Evolutionary conservation across 2,888 invertebrate species (phyloP).

Genomic region (Selenia dentaria): DNA sequence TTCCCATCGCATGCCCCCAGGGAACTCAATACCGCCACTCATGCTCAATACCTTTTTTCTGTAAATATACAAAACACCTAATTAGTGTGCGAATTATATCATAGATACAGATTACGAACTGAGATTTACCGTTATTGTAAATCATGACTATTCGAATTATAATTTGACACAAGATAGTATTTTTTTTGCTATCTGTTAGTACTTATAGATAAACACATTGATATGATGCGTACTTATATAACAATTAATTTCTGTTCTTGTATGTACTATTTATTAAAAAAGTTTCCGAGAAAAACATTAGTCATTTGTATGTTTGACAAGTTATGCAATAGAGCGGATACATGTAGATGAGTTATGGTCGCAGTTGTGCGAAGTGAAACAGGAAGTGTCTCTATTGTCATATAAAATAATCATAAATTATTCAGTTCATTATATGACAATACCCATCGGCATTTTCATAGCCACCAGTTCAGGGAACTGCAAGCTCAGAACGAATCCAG

Average conservation of each 20-base stretch:
- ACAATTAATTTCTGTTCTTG: no score
- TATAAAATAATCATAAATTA: slow-evolving; percentile 10
- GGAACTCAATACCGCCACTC: slow-evolving; percentile 92
- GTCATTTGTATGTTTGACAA: slow-evolving; percentile 16
- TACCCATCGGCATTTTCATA: no score
- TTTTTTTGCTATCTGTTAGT: no score
- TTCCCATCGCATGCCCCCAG: slow-evolving; percentile 94
- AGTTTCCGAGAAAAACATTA: slow-evolving; percentile 14
- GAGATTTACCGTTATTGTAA: no score
- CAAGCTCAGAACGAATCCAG: no score
- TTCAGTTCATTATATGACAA: not conserved
- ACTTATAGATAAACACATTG: no score
- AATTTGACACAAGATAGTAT: not conserved
- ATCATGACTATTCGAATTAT: not conserved
- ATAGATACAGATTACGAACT: no score
- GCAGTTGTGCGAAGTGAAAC: slow-evolving; percentile 12
- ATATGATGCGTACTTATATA: no score
- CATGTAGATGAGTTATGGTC: slow-evolving; percentile 21
- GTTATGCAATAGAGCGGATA: slow-evolving; percentile 20
- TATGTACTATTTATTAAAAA: no score
- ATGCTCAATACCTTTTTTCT: slow-evolving; percentile 95
- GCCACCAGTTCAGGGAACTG: no score
- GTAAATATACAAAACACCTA: slow-evolving; percentile 53
- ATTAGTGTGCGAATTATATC: not conserved
- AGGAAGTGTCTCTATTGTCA: slow-evolving; percentile 19